Evolutionary conservation across 2,888 invertebrate species (phyloP).

Genomic region (Urechis unicinctus): DNA sequence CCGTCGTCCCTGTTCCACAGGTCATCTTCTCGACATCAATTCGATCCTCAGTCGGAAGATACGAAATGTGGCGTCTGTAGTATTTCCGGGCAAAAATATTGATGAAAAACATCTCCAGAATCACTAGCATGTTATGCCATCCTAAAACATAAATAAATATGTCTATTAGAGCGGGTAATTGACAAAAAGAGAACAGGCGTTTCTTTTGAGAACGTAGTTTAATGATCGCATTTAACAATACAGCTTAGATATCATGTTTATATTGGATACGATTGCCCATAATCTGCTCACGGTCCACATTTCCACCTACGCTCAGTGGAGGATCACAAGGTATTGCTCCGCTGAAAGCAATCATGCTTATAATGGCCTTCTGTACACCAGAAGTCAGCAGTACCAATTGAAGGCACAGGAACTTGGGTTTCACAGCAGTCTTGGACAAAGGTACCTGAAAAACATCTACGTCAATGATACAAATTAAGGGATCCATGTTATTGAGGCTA

Average conservation of each 20-base stretch:
- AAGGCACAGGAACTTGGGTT: conserved; percentile 8
- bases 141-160: conserved; percentile 2
- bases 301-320: conserved; percentile 3
- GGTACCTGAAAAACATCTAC: too few relatives aligned
- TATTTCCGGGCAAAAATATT: conserved; percentile 3
- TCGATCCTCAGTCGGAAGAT: conserved; percentile 7
- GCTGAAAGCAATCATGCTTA: conserved; percentile 7
- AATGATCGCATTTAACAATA: too few relatives aligned
- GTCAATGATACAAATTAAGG: too few relatives aligned
- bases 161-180: background rate
- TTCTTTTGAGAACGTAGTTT: background rate
- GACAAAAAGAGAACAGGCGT: background rate
- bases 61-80: conserved; percentile 8
- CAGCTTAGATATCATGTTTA: too few relatives aligned
- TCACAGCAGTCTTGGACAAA: conserved; percentile 1
- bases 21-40: background rate
- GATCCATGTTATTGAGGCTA: too few relatives aligned
- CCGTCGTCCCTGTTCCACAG: background rate
- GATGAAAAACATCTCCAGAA: conserved; percentile 12
- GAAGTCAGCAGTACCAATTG: conserved; percentile 5
- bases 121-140: conserved; percentile 7
- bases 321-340: conserved; percentile 7
- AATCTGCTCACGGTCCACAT: conserved; percentile 1
- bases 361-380: conserved; percentile 6
- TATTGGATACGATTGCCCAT: background rate